These are phyloP conservation scores for Drosophila maculinotata DNA, from an alignment of 2,888 invertebrate species.

Conservation along the genomic window DNA sequence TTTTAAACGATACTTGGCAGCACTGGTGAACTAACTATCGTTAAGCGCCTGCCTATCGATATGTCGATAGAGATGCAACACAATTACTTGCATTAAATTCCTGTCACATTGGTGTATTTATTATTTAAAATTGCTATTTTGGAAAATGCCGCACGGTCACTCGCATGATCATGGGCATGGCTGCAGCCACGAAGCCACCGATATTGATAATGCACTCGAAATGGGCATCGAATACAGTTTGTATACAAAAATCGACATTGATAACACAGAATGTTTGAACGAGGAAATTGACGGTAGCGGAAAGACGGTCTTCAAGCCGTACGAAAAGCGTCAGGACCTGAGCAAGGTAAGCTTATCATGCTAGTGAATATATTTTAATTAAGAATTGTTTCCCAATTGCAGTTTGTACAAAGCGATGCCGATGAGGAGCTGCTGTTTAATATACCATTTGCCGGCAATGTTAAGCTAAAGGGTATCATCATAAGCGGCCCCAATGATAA, in stretches of 20 bases:
- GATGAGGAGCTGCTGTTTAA: constrained; percentile 98
- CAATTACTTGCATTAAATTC: constrained; percentile 57
- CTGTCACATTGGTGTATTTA: constrained; percentile 33
- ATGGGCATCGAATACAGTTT: constrained; percentile 88
- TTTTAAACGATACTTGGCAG: no score
- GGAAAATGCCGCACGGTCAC: constrained; percentile 84
- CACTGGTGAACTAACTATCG: not conserved
- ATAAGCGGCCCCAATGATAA: constrained; percentile 95
- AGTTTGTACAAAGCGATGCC: constrained; percentile 98
- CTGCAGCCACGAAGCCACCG: constrained; percentile 84
- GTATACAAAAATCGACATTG: constrained; percentile 94
- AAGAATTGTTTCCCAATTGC: constrained; percentile 55
- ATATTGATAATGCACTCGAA: constrained; percentile 83
- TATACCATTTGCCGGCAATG: constrained; percentile 97
- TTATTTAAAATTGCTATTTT: constrained; percentile 10
- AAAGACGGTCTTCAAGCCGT: constrained; percentile 95
- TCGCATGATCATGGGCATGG: constrained; percentile 82
- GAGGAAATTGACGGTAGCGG: constrained; percentile 95
- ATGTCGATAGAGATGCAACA: constrained; percentile 32
- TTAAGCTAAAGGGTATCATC: constrained; percentile 97
- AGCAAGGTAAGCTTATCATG: constrained; percentile 87
- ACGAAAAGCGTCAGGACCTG: constrained; percentile 93
- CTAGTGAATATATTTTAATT: no score
- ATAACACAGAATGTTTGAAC: constrained; percentile 95
- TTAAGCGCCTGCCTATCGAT: constrained; percentile 6